Base-by-base conservation (phyloP, 1,140 invertebrate genomes). In the Brachionus rubens region DNA sequence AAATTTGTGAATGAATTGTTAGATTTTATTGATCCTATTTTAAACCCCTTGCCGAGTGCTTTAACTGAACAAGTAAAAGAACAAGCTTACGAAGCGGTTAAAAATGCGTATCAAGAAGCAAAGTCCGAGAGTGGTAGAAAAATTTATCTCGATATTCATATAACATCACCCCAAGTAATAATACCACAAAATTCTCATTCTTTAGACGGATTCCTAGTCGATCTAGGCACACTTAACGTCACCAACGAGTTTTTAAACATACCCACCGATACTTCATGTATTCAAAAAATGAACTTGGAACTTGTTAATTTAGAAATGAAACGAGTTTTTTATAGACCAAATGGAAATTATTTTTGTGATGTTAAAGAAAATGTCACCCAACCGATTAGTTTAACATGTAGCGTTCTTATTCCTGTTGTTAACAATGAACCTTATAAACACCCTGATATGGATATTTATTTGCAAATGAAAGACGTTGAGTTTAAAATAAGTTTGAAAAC, bases 151-250 rank as follows among this genome's bases (percentile, higher is more conserved):
- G 88, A 88, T 28, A 87, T 92, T 56, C 88, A 91, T 80, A 87
- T 92, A 77, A 88, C 90, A 80, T 89, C 89, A 40, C 91, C 91
- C 41, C 88, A 90, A 0, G 82, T 93, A 19, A 82, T 92, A 26
- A 82, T 93, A 41, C 91, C 91, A 0, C 91, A 92, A 80, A 90
- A 91, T 80, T 89, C 90, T 19, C 89, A 90, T 67, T 91, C 90
- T 5, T 90, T 90, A 0, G 91, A 90, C 82, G 86, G 91, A n/a
- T 82, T 93, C 47, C 87, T 92, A 48, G 83, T 92, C 16, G 90
- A 91, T 82, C 88, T 91, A 87, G 90, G 91, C 75, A 88, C 90
- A 80, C 82, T 93, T 9, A 87, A 86, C 3, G 87, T 92, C 3
- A 90, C 91, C 80, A 93, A 92, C 80, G 90, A 91, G 83, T 91